phyloP scores from a whole-genome alignment of 53 echinoderm and acorn worm species.

The Echinarachnius parma region DNA sequence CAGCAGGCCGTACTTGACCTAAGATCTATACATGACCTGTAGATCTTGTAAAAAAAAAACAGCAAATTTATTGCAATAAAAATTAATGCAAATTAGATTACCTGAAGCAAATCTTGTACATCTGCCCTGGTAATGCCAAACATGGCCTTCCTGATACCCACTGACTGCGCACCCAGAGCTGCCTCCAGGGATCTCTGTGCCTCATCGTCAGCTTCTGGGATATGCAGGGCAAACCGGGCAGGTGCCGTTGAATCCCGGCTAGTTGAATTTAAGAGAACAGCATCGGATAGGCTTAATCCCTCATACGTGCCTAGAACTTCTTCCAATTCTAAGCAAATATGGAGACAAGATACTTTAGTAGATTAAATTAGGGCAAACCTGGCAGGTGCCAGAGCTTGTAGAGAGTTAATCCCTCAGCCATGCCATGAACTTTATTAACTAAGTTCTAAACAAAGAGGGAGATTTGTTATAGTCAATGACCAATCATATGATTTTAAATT shows the following conservation, averaged over 20 bases:
- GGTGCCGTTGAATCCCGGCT: background rate
- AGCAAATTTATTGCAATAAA: background rate
- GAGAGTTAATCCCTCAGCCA: too few relatives aligned
- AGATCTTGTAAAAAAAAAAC: background rate
- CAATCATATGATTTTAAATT: too few relatives aligned
- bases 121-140: constrained; percentile 3
- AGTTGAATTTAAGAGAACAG: constrained; percentile 20
- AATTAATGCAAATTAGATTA: background rate
- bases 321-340: constrained; percentile 3
- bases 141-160: constrained; percentile 21
- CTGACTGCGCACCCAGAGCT: background rate
- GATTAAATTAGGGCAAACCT: background rate
- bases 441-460: too few relatives aligned
- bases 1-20: background rate
- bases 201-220: constrained; percentile 7
- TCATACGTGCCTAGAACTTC: background rate
- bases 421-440: too few relatives aligned
- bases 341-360: background rate
- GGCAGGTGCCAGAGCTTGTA: too few relatives aligned
- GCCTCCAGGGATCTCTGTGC: constrained; percentile 2
- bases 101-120: constrained; percentile 13
- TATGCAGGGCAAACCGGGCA: constrained; percentile 26
- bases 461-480: too few relatives aligned
- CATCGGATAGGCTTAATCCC: background rate
- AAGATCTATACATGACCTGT: background rate